These are phyloP conservation scores for Pholis gunnellus DNA, from an alignment of 2,113 vertebrate genomes.

Conservation along the genomic window DNA sequence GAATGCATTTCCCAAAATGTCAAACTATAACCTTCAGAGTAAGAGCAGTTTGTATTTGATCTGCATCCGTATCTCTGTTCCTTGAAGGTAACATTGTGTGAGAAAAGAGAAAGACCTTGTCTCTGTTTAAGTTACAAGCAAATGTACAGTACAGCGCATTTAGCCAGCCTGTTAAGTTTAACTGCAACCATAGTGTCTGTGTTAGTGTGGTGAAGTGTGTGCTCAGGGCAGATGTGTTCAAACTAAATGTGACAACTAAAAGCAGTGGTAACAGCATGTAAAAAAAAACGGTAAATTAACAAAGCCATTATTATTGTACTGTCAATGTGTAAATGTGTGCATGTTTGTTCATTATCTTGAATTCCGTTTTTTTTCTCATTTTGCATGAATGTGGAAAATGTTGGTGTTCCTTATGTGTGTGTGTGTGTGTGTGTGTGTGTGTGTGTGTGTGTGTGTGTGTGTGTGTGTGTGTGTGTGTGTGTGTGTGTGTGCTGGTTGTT, in stretches of 20 bases:
- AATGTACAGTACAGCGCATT: conserved; percentile 76
- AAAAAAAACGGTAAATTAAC: conserved; percentile 31
- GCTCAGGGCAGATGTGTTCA: conserved; percentile 43
- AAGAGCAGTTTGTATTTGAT: conserved; percentile 12
- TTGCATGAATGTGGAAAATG: conserved; percentile 84
- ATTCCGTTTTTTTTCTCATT: conserved; percentile 47
- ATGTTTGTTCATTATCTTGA: conserved; percentile 58
- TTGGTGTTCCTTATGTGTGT: conserved; percentile 7
- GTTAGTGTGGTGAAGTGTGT: conserved; percentile 82
- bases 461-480: neutral
- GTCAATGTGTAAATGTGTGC: conserved; percentile 68
- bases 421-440: neutral
- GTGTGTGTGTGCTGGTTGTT: conserved; percentile 2
- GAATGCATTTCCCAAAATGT: neutral
- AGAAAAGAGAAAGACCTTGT: conserved; percentile 64
- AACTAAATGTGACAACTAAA: conserved; percentile 83
- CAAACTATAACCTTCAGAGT: neutral
- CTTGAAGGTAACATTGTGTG: conserved; percentile 10
- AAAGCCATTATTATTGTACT: conserved; percentile 54
- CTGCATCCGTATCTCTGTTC: neutral
- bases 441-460: neutral
- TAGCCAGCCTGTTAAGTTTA: conserved; percentile 82
- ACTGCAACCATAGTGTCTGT: conserved; percentile 83
- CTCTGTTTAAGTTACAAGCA: conserved; percentile 76
- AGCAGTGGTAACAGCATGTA: conserved; percentile 82